phyloP scores from a whole-genome alignment of 2,888 invertebrate species.

The Bursaphelenchus okinawaensis region DNA sequence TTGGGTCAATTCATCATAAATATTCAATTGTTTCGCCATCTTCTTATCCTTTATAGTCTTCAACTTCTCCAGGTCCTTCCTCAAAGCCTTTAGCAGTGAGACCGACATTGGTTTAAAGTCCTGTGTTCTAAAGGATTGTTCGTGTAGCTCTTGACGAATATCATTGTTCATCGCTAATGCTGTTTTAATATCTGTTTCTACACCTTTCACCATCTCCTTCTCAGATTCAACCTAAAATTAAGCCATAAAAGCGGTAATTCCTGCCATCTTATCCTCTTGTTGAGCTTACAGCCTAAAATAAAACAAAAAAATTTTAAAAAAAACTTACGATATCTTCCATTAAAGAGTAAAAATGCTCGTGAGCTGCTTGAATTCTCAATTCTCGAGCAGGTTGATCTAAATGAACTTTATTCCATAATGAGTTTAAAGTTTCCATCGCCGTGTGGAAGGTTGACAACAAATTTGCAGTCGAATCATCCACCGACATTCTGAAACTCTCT shows the following conservation, averaged over 20 bases:
- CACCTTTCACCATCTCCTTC: slow-evolving; percentile 14
- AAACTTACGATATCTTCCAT: slow-evolving; percentile 17
- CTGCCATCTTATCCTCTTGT: no score
- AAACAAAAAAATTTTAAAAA: no score
- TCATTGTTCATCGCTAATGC: neutral
- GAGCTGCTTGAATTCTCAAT: slow-evolving; percentile 10
- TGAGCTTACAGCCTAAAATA: no score
- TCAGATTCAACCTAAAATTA: slow-evolving; percentile 12
- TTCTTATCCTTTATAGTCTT: slow-evolving; percentile 1
- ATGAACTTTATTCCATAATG: slow-evolving; percentile 10
- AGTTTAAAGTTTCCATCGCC: slow-evolving; percentile 9
- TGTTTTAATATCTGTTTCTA: slow-evolving; percentile 10
- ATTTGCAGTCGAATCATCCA: slow-evolving; percentile 8
- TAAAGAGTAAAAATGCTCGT: slow-evolving; percentile 3
- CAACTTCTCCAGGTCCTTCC: slow-evolving; percentile 6
- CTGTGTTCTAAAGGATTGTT: neutral
- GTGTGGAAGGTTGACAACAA: slow-evolving; percentile 1
- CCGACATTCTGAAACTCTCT: slow-evolving; percentile 13
- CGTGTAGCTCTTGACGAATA: neutral
- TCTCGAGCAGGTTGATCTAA: slow-evolving; percentile 18
- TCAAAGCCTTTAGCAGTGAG: slow-evolving; percentile 7
- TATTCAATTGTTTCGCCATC: slow-evolving; percentile 9
- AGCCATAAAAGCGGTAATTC: no score
- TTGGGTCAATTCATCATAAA: slow-evolving; percentile 1
- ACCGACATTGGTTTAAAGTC: slow-evolving; percentile 2